Percentiles rank a stretch among this genome's conserved stretches.
Evolutionary conservation across 2,888 invertebrate species (phyloP).

Genomic region (Clostera curtula): DNA sequence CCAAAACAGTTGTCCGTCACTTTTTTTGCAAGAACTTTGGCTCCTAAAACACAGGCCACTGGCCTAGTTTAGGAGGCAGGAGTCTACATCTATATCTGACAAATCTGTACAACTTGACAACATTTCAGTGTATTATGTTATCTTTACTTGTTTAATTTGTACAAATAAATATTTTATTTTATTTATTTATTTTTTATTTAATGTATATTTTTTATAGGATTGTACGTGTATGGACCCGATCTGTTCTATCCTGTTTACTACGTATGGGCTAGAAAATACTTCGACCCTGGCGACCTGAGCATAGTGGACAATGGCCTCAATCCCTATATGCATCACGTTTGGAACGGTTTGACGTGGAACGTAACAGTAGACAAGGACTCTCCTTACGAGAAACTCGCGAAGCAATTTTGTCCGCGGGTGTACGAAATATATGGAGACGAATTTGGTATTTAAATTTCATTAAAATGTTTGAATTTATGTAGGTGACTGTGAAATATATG

Average conservation of each 20-base stretch:
- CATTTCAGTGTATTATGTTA: too few species aligned
- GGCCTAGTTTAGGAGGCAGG: too few species aligned
- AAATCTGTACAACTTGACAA: too few species aligned
- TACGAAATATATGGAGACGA: conserved; percentile 7
- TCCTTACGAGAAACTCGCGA: conserved; percentile 7
- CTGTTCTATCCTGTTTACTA: conserved; percentile 79
- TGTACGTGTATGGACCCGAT: conserved; percentile 66
- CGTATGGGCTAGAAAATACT: conserved; percentile 76
- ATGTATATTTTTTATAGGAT: conserved; percentile 12
- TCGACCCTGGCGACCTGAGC: conserved; percentile 52
- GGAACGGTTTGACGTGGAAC: conserved; percentile 13
- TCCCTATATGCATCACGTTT: conserved; percentile 13
- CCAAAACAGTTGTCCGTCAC: too few species aligned
- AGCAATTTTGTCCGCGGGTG: conserved; percentile 10
- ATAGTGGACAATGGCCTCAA: neutral
- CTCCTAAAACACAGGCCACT: too few species aligned
- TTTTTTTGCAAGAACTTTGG: too few species aligned
- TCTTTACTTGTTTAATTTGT: too few species aligned
- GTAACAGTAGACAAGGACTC: conserved; percentile 3
- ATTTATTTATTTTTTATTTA: too few species aligned
- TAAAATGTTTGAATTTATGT: neutral
- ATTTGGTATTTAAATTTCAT: conserved; percentile 12
- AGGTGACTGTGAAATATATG: too few species aligned
- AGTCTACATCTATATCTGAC: too few species aligned
- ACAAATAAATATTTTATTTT: too few species aligned